Evolutionary conservation across 1,140 invertebrate genomes (phyloP), one percentile per base, ranked within the genome.

Genomic region (Sweltsa coloradensis): DNA sequence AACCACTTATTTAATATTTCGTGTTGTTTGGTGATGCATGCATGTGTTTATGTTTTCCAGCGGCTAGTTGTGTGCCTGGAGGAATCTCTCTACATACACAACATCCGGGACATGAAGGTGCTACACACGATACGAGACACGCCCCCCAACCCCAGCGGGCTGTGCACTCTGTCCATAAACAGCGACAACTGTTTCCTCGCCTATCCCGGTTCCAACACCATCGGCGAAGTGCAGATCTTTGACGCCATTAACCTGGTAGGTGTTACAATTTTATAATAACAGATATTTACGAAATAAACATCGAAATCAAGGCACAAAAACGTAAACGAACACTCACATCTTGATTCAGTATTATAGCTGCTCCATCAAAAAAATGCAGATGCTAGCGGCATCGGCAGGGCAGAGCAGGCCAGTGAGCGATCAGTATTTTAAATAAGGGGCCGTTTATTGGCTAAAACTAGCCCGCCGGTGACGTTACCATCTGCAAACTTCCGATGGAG

Each of bases 71-170:
- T 99, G 52, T 98, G 95, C 68, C 68, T 99, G 55, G 94, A 98
- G 68, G 95, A 99, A 65, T 92, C 88, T 45, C 73, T 99, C 46
- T 96, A 97, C 64, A 97, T 99, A 60, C 95, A 99, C 73, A 97
- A 97, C 70, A 97, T 99, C 54, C 78, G 88, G 39, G 95, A 99
- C 65, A 98, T 99, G 95, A 96, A 94, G 70, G 88, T 98, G 23
- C 72, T 98, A 53, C 96, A 99, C 64, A 97, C 91, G 43, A 98
- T 99, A 60, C 77, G 92, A 53, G 95, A 99, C 64, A 99, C 95
- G 42, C 96, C 96, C 45, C 84, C 87, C 31, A 99, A 99, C 73
- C 83, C 85, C 23, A 72, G 74, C 55, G 96, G 96, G 9, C 69
- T 99, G 27, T 92, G 91, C 70, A 90, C 91, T 45, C 74, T 99